phyloP scores from a whole-genome alignment of 2,113 vertebrate genomes.

The Prunella fulvescens region DNA sequence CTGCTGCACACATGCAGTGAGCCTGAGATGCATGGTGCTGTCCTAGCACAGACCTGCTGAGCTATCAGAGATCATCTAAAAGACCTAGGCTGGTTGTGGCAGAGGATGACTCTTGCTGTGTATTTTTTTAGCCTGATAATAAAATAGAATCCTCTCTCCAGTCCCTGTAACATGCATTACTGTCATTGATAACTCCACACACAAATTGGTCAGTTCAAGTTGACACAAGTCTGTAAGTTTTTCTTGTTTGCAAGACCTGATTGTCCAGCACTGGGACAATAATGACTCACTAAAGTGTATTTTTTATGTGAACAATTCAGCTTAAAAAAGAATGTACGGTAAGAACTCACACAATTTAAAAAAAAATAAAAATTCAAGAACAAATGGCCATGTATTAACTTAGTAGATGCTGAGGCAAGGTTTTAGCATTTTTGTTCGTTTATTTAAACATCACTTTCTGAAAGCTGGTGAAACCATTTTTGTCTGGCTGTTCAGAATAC shows the following conservation, averaged over 20 bases:
- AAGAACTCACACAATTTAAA: neutral
- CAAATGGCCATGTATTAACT: neutral
- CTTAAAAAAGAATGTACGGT: neutral
- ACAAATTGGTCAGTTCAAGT: neutral
- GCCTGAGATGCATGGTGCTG: fast-evolving
- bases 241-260: neutral
- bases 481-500: neutral
- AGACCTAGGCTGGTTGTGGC: neutral
- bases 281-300: neutral
- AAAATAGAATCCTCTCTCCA: neutral
- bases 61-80: neutral
- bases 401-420: neutral
- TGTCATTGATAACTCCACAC: neutral
- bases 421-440: neutral
- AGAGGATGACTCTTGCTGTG: neutral
- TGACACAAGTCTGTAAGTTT: neutral
- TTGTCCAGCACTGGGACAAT: neutral
- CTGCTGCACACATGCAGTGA: neutral
- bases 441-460: neutral
- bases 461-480: neutral
- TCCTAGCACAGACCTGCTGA: neutral
- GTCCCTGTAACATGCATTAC: neutral
- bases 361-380: neutral
- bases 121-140: neutral
- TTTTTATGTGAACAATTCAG: neutral